phyloP scores from a whole-genome alignment of 2,888 invertebrate genomes.

The Stictocephala bisonia region DNA sequence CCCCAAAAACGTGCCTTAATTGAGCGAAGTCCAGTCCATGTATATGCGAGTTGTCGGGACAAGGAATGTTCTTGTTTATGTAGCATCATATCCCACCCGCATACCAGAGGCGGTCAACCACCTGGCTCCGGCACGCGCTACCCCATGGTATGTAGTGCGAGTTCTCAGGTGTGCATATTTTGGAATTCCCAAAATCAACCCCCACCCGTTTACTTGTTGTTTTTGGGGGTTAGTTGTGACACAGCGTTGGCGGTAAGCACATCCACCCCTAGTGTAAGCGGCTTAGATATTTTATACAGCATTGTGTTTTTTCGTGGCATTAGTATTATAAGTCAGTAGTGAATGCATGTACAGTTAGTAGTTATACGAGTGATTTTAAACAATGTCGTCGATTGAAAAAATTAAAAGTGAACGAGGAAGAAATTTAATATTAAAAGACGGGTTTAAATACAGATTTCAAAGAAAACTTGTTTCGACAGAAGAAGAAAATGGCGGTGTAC shows the following conservation, averaged over 20 bases:
- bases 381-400: conserved; percentile 11
- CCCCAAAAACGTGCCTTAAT: too few relatives aligned
- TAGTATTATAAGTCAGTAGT: conserved; percentile 10
- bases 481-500: conserved; percentile 17
- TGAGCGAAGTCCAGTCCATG: too few relatives aligned
- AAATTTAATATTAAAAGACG: conserved; percentile 14
- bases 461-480: conserved; percentile 14
- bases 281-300: conserved; percentile 5
- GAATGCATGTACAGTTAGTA: conserved; percentile 10
- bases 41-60: too few relatives aligned
- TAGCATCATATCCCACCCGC: too few relatives aligned
- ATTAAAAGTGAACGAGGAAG: conserved; percentile 7
- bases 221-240: conserved; percentile 16
- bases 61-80: too few relatives aligned
- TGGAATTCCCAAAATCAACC: too few relatives aligned
- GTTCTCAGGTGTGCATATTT: conserved; percentile 15
- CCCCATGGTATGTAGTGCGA: conserved; percentile 14
- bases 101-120: too few relatives aligned
- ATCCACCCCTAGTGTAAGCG: conserved; percentile 8
- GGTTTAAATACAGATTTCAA: conserved; percentile 14
- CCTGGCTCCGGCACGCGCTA: conserved; percentile 11
- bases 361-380: conserved; percentile 11
- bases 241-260: conserved; percentile 14
- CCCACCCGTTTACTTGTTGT: conserved; percentile 17
- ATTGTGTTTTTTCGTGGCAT: conserved; percentile 16